These are phyloP conservation scores for Leptocoma aspasia DNA, from an alignment of 2,113 vertebrate genomes.

Conservation along the genomic window DNA sequence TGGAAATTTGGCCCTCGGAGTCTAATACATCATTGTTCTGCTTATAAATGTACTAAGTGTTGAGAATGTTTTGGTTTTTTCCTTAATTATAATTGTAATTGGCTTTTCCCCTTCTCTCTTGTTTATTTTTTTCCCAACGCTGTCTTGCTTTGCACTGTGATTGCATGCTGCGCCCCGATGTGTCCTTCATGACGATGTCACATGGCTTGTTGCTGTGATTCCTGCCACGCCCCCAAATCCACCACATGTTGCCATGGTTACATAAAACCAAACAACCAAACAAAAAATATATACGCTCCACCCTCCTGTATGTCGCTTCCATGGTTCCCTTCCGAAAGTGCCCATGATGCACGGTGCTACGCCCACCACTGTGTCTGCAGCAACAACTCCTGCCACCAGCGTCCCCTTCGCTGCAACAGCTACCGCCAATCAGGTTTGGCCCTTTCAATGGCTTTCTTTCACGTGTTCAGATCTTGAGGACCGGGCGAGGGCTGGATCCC, in stretches of 20 bases:
- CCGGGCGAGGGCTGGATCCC: slow-evolving; percentile 8
- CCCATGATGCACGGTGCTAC: slow-evolving; percentile 99
- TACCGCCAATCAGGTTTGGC: slow-evolving; percentile 97
- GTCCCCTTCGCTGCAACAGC: slow-evolving; percentile 94
- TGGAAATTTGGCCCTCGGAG: slow-evolving; percentile 63
- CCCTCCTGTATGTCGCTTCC: slow-evolving; percentile 84
- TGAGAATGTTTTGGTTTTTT: slow-evolving; percentile 77
- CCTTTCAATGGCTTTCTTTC: slow-evolving; percentile 87
- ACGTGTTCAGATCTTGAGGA: slow-evolving; percentile 65
- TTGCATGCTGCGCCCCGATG: slow-evolving; percentile 79
- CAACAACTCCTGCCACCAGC: slow-evolving; percentile 94
- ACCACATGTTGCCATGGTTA: slow-evolving; percentile 86
- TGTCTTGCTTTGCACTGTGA: slow-evolving; percentile 83
- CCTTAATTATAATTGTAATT: slow-evolving; percentile 88
- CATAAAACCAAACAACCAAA: slow-evolving; percentile 53
- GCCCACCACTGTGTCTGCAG: slow-evolving; percentile 96
- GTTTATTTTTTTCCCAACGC: slow-evolving; percentile 72
- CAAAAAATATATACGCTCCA: slow-evolving; percentile 72
- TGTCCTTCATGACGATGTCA: slow-evolving; percentile 86
- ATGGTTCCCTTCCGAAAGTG: slow-evolving; percentile 94
- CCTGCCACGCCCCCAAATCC: slow-evolving; percentile 80
- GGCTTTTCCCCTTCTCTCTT: slow-evolving; percentile 82
- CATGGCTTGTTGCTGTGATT: slow-evolving; percentile 86
- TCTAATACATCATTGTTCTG: slow-evolving; percentile 73
- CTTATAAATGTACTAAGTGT: slow-evolving; percentile 78